Base-by-base conservation (phyloP, 1,140 invertebrate genomes). In the Euwallacea fornicatus region DNA sequence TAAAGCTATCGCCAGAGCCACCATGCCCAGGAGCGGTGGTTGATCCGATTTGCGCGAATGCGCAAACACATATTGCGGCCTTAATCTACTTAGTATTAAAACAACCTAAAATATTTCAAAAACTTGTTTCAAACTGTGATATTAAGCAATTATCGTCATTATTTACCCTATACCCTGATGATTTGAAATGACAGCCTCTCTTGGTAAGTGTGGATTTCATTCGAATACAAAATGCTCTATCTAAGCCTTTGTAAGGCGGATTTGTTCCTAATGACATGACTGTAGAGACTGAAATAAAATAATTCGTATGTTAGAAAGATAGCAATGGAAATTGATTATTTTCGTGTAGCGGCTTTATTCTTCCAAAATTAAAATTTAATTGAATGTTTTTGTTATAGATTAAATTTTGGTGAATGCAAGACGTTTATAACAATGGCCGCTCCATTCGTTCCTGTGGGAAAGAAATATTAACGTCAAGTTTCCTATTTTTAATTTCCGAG, bases 161-260 rank as follows among this genome's bases (percentile, higher is more conserved):
- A 33, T 33, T 33, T 87, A 98, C 96, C 87, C 96, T 88, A 83
- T 98, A 99, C 80, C 97, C 97, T 62, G 96, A 98, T 16, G 95
- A 97, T 82, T 98, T 98, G 82, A 98, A 97, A 83, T 99, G 97
- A 79, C 97, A 98, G 9, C 96, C 97, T 79, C 96, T 85, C 84
- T 98, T 99, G 13, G 96, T 98, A 21, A 98, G 85, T 0, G 97
- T 98, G 16, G 96, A 98, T 80, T 98, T 98, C 96, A 99, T 98
- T 72, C 97, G 87, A 9, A 98, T 88, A 83, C 96, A 98, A 84
- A 98, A 98, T 3, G 95, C 93, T 76, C 96, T 83, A 75, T 97
- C 94, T 81, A 93, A 89, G 7, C 95, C 94, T 81, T 94, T 91
- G 82, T 91, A 95, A 61, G 88, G 85, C 55, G 86, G 90, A 74